Base-by-base conservation (phyloP, 2,797 vertebrate genomes). In the Alcedo quadribrachys region DNA sequence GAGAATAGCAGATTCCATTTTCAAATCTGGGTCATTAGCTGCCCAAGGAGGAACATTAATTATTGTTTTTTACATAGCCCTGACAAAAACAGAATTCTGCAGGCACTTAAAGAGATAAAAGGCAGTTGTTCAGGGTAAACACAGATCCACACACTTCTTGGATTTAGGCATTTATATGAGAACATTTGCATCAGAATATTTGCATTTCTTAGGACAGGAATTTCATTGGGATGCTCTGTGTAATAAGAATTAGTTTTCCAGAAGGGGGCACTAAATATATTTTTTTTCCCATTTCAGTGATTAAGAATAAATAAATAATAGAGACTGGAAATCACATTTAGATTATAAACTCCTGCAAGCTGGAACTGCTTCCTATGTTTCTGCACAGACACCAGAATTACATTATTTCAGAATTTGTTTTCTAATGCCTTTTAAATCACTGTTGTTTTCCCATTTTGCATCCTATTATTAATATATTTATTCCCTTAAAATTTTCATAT, bases 251-350 rank as follows among this genome's bases (percentile, higher is more conserved):
- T 75, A 11, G 62, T 61, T 83, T 89, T 91, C 83, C 75, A 89
- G 85, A 93, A 88, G 85, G 84, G 66, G 92, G 77, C 85, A 91
- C 74, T 94, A 82, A 88, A 88, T 69, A 61, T 63, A 33, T 40
- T 87, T 69, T 50, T 89, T 67, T 70, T 50, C 27, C 22, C 85
- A 50, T 46, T 91, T 79, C 69, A 62, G 66, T 63, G 50, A 83
- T 43, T 60, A 54, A 35, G 69, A 81, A 65, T 32, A 28, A 81
- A 48, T 42, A 81, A 51, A 13, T 5, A 28, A 54, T 70, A 40
- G 18, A 25, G 11, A 60, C 25, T 28, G 11, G 9, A 85, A 86
- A 42, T 28, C 17, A 81, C 5, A 89, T 89, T 75, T 85, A 43
- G 19, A 79, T 77, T 74, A 70, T 15, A 80, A 92, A 81, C 33